Base-by-base conservation (phyloP, 2,888 invertebrate genomes). In the Sinopyrophorus schimmeli region DNA sequence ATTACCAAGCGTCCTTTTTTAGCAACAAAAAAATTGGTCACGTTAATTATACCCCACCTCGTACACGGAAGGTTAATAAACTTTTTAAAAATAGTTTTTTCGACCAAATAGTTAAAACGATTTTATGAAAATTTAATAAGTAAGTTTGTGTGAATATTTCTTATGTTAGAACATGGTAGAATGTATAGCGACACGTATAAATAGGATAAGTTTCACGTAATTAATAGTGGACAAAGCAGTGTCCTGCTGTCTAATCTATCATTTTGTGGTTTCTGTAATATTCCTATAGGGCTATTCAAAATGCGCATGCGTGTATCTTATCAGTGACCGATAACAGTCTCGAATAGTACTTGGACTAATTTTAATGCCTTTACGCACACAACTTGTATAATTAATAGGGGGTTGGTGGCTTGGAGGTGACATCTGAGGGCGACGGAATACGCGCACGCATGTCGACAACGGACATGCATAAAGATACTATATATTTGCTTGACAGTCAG, bases 291-390 rank as follows among this genome's bases (percentile, higher is more conserved):
- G 55, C 55, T 51, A 54, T 47, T 43, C 30, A 41, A 41, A 54
- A 53, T 47, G 57, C 56, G 60, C 62, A 58, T 62, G 66, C 67
- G 67, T 67, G 68, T 59, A 60, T 63, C 65, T 68, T 68, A 68
- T 68, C 69, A 57, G 26, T 30, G 23, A 17, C 38, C 59, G 67
- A 67, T 68, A 68, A 64, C 60, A 57, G 38, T 54, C 58, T 64
- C 65, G 58, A 66, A 68, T 66, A 65, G 65, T 66, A 66, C 66
- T 68, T 63, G 58, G 66, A 59, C 71, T 71, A 73, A 73, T 73
- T 73, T 71, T 70, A 73, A 71, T 71, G 70, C 69, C 62, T 68
- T 64, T 66, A 64, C 66, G 70, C 72, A 70, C 70, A 72, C 72
- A 68, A 69, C 62, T 50, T 38, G 55, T 55, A 60, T 67, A 67